Percentiles rank a stretch among this genome's conserved stretches.
Conservation (phyloP, 2,888 invertebrate species). For the Geophilus truncorum region DNA sequence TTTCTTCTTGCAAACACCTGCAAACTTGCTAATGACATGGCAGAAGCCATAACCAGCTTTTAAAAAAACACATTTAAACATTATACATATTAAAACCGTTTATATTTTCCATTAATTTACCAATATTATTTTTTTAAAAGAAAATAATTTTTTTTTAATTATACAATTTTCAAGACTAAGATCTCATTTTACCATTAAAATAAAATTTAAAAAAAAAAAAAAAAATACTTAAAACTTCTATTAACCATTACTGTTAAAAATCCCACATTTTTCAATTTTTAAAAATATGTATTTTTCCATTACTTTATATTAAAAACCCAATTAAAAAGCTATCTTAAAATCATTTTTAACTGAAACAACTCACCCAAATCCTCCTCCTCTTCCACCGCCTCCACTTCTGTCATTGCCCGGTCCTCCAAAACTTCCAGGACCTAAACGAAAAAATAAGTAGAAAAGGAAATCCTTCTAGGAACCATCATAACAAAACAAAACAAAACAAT, state of each 20-base stretch:
- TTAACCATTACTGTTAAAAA: no score
- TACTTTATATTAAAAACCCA: neutral
- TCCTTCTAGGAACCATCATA: neutral
- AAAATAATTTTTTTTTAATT: neutral
- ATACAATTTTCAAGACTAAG: neutral
- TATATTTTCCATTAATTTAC: neutral
- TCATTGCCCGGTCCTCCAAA: constrained; percentile 44
- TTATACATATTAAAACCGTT: no score
- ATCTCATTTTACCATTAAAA: neutral
- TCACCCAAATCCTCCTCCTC: constrained; percentile 38
- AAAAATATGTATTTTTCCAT: neutral
- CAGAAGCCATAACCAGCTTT: neutral
- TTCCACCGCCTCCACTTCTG: constrained; percentile 42
- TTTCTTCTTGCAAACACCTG: neutral
- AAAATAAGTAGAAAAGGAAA: neutral
- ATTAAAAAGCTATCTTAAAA: constrained; percentile 42
- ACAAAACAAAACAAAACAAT: neutral
- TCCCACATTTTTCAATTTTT: neutral
- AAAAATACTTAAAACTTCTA: neutral
- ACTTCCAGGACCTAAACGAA: constrained; percentile 38
- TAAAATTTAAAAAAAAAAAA: neutral
- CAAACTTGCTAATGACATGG: neutral
- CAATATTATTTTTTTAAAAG: neutral
- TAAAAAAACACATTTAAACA: neutral
- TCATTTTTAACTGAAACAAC: constrained; percentile 41